Conservation (phyloP, 2,888 invertebrate species). For the Actias luna region DNA sequence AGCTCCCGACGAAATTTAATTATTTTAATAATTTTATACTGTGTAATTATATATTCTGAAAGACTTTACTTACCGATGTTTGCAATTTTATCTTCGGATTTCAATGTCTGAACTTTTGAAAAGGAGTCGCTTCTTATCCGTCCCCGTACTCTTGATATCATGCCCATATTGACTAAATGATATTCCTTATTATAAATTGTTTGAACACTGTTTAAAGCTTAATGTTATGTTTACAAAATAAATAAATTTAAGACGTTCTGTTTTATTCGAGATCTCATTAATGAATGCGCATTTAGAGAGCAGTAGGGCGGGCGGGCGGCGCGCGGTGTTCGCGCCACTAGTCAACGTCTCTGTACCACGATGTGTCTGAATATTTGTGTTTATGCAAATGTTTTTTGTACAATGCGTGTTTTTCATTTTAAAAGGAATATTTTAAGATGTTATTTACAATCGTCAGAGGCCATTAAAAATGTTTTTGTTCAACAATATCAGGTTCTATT, state of each 20-base stretch:
- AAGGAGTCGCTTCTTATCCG: conserved; percentile 84
- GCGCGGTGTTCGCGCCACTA: conserved; percentile 53
- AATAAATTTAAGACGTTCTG: conserved; percentile 31
- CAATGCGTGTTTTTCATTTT: conserved; percentile 4
- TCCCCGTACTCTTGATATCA: conserved; percentile 87
- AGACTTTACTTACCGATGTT: conserved; percentile 81
- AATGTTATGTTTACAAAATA: conserved; percentile 21
- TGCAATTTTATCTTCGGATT: conserved; percentile 86
- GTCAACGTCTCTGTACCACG: conserved; percentile 16
- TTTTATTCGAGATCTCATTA: conserved; percentile 51
- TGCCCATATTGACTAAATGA: conserved; percentile 79
- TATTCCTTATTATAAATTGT: no score
- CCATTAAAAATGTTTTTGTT: neutral
- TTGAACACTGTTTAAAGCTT: neutral
- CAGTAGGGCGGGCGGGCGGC: conserved; percentile 41
- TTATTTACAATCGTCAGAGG: neutral
- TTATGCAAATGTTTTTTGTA: neutral
- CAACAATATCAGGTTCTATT: conserved; percentile 21
- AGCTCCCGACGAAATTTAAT: neutral
- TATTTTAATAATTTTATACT: neutral
- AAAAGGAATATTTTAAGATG: neutral
- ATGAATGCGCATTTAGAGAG: conserved; percentile 63
- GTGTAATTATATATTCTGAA: neutral
- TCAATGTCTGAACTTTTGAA: conserved; percentile 82
- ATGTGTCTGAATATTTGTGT: neutral